Percentiles rank a stretch among this genome's conserved stretches.
These are phyloP conservation scores for Greenwoodochromis staneri DNA, from an alignment of 2,113 vertebrate species.

Conservation along the genomic window DNA sequence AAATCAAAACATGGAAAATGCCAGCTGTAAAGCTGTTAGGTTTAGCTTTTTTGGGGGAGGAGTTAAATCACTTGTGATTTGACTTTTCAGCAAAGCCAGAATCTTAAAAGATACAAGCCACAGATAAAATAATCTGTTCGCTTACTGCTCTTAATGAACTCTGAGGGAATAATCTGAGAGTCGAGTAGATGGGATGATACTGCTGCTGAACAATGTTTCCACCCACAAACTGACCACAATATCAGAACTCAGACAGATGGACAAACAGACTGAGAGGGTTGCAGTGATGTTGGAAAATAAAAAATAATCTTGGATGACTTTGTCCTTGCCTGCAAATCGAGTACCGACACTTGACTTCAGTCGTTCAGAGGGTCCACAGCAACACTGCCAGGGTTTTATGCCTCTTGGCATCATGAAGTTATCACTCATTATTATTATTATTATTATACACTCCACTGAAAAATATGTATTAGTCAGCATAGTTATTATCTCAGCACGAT, in stretches of 20 bases:
- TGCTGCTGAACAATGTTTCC: background rate
- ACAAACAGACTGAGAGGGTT: background rate
- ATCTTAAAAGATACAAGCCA: background rate
- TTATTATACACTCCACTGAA: background rate
- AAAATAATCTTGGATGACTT: background rate
- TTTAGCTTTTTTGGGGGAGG: accelerated
- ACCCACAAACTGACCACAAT: background rate
- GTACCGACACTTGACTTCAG: background rate
- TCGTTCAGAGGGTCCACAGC: background rate
- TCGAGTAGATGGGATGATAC: background rate
- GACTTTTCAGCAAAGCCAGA: background rate
- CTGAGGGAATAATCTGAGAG: background rate
- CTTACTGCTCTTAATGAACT: background rate
- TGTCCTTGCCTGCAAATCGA: background rate
- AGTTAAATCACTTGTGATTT: background rate
- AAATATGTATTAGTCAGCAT: background rate
- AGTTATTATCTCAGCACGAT: background rate
- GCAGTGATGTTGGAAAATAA: background rate
- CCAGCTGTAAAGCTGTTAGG: background rate
- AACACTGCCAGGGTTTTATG: background rate
- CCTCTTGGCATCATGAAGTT: background rate
- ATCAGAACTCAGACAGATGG: background rate
- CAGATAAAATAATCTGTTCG: background rate
- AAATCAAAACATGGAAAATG: constrained; percentile 9
- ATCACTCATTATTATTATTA: background rate